A percentile compares a stretch with the other conserved stretches of the same genome.
Evolutionary conservation across 2,888 invertebrate genomes (phyloP).

Genomic region (Acholoe squamosa): DNA sequence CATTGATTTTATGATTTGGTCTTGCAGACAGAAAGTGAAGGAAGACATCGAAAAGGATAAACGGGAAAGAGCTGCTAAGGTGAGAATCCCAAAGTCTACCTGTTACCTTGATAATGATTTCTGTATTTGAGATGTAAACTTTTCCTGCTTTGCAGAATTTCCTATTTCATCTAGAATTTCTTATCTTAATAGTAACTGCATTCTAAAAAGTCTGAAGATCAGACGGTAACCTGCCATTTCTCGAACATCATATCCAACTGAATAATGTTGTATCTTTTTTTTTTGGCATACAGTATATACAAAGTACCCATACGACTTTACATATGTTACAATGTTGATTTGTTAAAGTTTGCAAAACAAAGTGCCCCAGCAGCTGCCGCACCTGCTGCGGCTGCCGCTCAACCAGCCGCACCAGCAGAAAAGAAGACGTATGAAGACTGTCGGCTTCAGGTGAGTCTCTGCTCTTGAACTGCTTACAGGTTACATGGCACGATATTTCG

Average conservation of each 20-base stretch:
- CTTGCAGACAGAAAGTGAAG: slow-evolving; percentile 87
- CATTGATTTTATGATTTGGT: not conserved
- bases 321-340: not conserved
- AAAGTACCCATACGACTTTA: not conserved
- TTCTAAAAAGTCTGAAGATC: too few species aligned
- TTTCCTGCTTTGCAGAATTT: too few species aligned
- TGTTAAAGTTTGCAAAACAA: slow-evolving; percentile 70
- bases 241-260: too few species aligned
- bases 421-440: slow-evolving; percentile 88
- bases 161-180: too few species aligned
- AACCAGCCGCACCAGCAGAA: slow-evolving; percentile 69
- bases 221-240: too few species aligned
- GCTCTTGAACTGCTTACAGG: too few species aligned
- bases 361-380: slow-evolving; percentile 66
- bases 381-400: slow-evolving; percentile 63
- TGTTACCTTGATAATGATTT: too few species aligned
- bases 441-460: slow-evolving; percentile 86
- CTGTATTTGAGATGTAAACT: too few species aligned
- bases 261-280: too few species aligned
- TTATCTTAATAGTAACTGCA: too few species aligned
- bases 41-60: slow-evolving; percentile 96
- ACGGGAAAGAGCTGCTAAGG: slow-evolving; percentile 88
- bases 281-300: too few species aligned
- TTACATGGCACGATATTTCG: too few species aligned
- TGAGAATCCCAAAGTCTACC: not conserved